Evolutionary conservation across 2,888 invertebrate species (phyloP), one percentile per base, ranked within the genome.

Genomic region (Trichopoda pennipes): DNA sequence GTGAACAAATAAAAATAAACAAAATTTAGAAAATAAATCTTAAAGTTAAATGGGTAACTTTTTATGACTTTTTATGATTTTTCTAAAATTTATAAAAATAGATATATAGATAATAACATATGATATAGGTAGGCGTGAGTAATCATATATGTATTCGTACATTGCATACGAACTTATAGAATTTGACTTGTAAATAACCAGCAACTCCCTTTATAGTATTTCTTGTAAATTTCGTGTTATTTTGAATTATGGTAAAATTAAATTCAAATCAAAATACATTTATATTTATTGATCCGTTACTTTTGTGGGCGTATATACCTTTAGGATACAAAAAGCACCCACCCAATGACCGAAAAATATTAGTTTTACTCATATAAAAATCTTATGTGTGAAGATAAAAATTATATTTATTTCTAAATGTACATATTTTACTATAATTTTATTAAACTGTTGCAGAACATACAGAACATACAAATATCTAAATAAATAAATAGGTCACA

Each of bases 191-290:
- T 61, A 68, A 68, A 3, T 35, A 56, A 23, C 56, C 10, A 72
- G 72, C 23, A 70, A 70, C 64, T 55, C 73, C 73, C 68, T 38
- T 61, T 21, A 21, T n/a, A 16, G 68, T 55, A 61, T 61, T 53
- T 17, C 16, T 32, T 47, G 28, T 73, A 21, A 21, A 64, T 44
- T 28, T 28, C 28, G 4, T 49, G 47, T n/a, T 38, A 10, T 12
- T n/a, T 23, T 74, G 56, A 63, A 63, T 70, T 56, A 47, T 64
- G 70, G 56, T 47, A 23, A 49, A 70, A 17, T 70, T 56, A 56
- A 70, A 70, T 70, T 56, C 56, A 70, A 77, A 63, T 63, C 38
- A 19, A 63, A 70, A 63, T 56, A 56, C n/a, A 70, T 72, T 79
- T 49, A 10, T 8, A 28, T 28, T 61, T 73, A 79, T 79, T 68